Percentiles rank a stretch among this genome's conserved stretches.
These are phyloP conservation scores for Paramormyrops hopkinsi DNA, from an alignment of 2,797 vertebrate species.

Conservation along the genomic window DNA sequence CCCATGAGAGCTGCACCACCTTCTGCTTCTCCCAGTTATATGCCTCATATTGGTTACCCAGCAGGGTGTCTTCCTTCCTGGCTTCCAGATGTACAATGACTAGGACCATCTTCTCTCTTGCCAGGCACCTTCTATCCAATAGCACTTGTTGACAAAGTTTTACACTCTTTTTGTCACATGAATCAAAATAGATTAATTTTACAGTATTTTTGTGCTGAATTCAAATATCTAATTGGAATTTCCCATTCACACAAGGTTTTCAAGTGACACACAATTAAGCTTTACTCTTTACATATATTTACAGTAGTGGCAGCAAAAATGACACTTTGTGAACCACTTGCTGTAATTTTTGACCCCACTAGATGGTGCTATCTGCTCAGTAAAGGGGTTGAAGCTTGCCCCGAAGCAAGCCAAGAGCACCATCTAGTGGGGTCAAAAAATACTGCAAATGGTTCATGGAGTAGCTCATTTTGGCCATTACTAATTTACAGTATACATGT, in stretches of 20 bases:
- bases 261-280: neutral
- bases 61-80: neutral
- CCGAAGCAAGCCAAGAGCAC: neutral
- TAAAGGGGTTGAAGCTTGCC: neutral
- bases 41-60: neutral
- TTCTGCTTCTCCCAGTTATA: neutral
- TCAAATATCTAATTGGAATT: neutral
- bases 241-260: neutral
- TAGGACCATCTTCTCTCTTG: neutral
- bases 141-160: neutral
- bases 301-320: neutral
- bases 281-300: neutral
- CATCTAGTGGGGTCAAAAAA: neutral
- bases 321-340: neutral
- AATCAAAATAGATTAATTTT: neutral
- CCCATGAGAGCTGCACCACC: neutral
- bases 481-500: neutral
- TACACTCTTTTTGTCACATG: neutral
- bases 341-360: neutral
- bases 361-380: neutral
- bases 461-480: neutral
- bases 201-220: neutral
- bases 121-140: neutral
- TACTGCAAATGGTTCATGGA: neutral
- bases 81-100: neutral